Base-by-base conservation (phyloP, 2,113 vertebrate species). In the Anguilla japonica region DNA sequence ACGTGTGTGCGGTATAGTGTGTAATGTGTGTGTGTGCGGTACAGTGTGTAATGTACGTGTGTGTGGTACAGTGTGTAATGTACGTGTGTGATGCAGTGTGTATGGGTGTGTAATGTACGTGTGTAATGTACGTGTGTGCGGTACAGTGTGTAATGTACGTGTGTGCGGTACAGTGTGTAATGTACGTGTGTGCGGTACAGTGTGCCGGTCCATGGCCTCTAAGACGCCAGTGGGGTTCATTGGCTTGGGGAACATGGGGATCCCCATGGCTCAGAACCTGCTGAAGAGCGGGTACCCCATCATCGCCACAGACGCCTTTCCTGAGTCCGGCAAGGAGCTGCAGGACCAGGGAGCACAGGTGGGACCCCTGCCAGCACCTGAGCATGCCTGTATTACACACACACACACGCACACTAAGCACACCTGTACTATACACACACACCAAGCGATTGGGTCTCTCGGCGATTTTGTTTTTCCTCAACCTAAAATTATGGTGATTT, bases 241-340 rank as follows among this genome's bases (percentile, higher is more conserved):
- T 93, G 98, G 98, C 56, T 93, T 99, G 92, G 98, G 98, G 87
- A 99, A 99, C 89, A 99, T 99, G 98, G 98, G 98, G 88, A 99
- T 97, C 92, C 98, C 98, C 89, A 99, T 99, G 98, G 98, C 98
- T 87, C 98, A 97, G 95, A 99, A 99, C 90, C 95, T 99, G 89
- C 89, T 99, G 92, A 98, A 98, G 91, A 96, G 99, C 20, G 98
- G 98, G 88, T 99, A 99, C 90, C 98, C 98, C 8, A 94, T 99
- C 86, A 94, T 99, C 89, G 96, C 97, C 53, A 96, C 97, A 40
- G 98, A 99, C 91, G 95, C 98, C n/a, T 99, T 99, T 91, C 98
- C 98, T 75, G 98, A 99, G 91, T 97, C 97, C 40, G 98, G 98
- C 93, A 99, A 98, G 93, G 98, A 99, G 89, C 90, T 99, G 89